phyloP scores from a whole-genome alignment of 2,113 vertebrate genomes.

The Phasianus colchicus region DNA sequence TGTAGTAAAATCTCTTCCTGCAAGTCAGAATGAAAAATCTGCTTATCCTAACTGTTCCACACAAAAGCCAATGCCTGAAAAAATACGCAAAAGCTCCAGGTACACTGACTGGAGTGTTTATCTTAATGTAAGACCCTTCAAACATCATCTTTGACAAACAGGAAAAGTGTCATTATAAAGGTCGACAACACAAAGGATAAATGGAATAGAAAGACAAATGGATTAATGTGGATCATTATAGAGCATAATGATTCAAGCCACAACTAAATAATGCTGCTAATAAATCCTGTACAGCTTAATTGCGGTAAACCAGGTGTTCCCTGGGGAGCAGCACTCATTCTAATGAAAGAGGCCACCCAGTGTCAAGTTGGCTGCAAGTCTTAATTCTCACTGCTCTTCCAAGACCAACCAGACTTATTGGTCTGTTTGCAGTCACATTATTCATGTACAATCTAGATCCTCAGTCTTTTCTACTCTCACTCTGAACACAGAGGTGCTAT shows the following conservation, averaged over 20 bases:
- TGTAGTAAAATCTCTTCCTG: background rate
- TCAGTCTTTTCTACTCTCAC: background rate
- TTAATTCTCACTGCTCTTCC: background rate
- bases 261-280: background rate
- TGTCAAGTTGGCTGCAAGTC: background rate
- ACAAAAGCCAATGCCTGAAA: background rate
- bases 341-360: background rate
- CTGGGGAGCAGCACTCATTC: background rate
- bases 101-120: background rate
- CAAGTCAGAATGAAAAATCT: background rate
- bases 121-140: background rate
- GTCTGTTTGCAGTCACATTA: background rate
- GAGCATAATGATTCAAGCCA: background rate
- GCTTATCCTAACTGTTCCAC: background rate
- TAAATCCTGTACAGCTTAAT: background rate
- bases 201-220: background rate
- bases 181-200: background rate
- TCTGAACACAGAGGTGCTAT: background rate
- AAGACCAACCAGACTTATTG: background rate
- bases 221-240: background rate
- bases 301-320: background rate
- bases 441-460: background rate
- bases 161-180: background rate
- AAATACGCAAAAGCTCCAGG: background rate
- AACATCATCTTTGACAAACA: background rate